phyloP scores from a whole-genome alignment of 2,888 invertebrate genomes.

The Rhogogaster chlorosoma region DNA sequence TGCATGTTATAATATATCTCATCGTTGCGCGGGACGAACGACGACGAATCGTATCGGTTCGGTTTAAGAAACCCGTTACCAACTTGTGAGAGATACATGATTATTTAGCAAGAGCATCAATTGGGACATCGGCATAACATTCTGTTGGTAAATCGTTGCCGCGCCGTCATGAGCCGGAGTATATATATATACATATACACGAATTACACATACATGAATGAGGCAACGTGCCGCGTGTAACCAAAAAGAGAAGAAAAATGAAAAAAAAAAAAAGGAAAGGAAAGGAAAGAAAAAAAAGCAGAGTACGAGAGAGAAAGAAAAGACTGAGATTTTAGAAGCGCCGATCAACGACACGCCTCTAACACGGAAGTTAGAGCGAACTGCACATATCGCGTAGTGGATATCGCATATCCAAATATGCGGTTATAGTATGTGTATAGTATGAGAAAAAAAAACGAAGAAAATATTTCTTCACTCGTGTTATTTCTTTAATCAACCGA shows the following conservation, averaged over 20 bases:
- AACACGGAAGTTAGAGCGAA: slow-evolving; percentile 1
- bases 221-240: slow-evolving; percentile 58
- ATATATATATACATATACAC: slow-evolving; percentile 4
- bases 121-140: slow-evolving; percentile 71
- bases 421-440: neutral
- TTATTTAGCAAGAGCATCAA: slow-evolving; percentile 71
- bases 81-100: slow-evolving; percentile 43
- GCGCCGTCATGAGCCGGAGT: slow-evolving; percentile 49
- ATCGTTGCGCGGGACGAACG: neutral
- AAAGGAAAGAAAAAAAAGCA: slow-evolving; percentile 52
- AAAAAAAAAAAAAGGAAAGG: slow-evolving; percentile 57
- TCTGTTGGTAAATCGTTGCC: slow-evolving; percentile 67
- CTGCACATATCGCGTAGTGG: neutral
- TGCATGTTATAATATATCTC: neutral
- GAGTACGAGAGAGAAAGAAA: slow-evolving; percentile 7
- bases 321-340: slow-evolving; percentile 51
- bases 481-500: neutral
- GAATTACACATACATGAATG: slow-evolving; percentile 35
- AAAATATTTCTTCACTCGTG: neutral
- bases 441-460: neutral
- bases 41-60: neutral
- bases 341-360: slow-evolving; percentile 57
- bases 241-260: slow-evolving; percentile 58
- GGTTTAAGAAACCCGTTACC: slow-evolving; percentile 41
- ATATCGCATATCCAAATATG: neutral